Evolutionary conservation across 2,888 invertebrate genomes (phyloP), one percentile per base, ranked within the genome.

Genomic region (Pyrrhia umbra): DNA sequence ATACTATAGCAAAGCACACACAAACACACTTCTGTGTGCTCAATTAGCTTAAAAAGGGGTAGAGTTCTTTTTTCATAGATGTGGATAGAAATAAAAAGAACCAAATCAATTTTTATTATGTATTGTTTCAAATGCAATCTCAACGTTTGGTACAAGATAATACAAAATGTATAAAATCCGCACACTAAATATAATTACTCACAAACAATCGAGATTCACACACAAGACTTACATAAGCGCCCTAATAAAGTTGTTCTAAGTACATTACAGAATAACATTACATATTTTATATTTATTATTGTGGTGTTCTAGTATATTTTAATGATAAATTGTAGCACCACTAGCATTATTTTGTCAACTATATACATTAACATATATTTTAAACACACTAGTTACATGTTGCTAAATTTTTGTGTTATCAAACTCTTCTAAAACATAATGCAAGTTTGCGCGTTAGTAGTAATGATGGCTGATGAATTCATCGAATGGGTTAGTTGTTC

Each of bases 121-220:
- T 92, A 91, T 91, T 92, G 88, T 91, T 88, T 92, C 90, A 93
- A 94, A 95, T 93, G 93, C 93, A 94, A 93, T 92, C 93, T 94
- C 92, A 93, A 93, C 89, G 88, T 92, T 94, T 90, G 89, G 90
- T 93, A 94, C 92, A 93, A 86, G 83, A 85, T 90, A 91, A 91
- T 94, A 94, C 87, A 94, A 94, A 94, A 93, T 91, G 92, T 94
- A 94, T 92, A 94, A 94, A 94, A 94, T 88, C 85, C 85, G 85
- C 91, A 91, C 91, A 90, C 88, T 86, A 86, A 81, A 85, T 78
- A 79, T 69, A 65, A 74, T 77, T 66, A 81, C 73, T 84, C 83
- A 84, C 85, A 88, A 87, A 88, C 82, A 87, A 83, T 84, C 75
- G 90, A 86, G 87, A 89, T 89, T 89, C 87, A 88, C 88, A 87